Evolutionary conservation across 2,113 vertebrate genomes (phyloP).

Genomic region (Campylorhamphus procurvoides): DNA sequence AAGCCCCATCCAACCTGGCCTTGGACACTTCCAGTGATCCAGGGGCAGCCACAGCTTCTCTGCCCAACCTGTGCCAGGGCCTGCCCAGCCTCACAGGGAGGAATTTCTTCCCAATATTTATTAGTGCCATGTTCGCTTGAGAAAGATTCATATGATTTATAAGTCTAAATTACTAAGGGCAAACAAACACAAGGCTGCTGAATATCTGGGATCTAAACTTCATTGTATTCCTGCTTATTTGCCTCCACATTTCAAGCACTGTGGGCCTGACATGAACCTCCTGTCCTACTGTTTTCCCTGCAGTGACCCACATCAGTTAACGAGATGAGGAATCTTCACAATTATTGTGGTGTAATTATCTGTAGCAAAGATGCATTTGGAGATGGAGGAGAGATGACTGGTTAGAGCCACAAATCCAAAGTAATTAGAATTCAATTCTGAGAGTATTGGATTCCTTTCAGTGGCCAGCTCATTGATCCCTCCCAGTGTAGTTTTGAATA

Average conservation of each 20-base stretch:
- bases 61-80: background rate
- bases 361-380: constrained; percentile 17
- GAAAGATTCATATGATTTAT: background rate
- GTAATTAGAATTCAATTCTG: constrained; percentile 19
- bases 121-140: background rate
- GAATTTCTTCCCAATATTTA: background rate
- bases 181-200: background rate
- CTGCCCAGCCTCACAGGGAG: background rate
- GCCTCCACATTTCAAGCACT: background rate
- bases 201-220: background rate
- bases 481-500: background rate
- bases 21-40: background rate
- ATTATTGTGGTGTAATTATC: constrained; percentile 44
- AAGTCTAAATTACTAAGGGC: background rate
- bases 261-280: background rate
- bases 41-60: background rate
- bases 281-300: background rate
- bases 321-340: constrained; percentile 1
- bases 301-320: background rate
- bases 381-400: background rate
- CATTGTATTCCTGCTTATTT: background rate
- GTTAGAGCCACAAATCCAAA: constrained; percentile 26
- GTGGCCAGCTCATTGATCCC: background rate
- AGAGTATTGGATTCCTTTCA: constrained; percentile 8
- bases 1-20: background rate